These are phyloP conservation scores for Lasioglossum zephyrum DNA, from an alignment of 2,888 invertebrate genomes.

Conservation along the genomic window DNA sequence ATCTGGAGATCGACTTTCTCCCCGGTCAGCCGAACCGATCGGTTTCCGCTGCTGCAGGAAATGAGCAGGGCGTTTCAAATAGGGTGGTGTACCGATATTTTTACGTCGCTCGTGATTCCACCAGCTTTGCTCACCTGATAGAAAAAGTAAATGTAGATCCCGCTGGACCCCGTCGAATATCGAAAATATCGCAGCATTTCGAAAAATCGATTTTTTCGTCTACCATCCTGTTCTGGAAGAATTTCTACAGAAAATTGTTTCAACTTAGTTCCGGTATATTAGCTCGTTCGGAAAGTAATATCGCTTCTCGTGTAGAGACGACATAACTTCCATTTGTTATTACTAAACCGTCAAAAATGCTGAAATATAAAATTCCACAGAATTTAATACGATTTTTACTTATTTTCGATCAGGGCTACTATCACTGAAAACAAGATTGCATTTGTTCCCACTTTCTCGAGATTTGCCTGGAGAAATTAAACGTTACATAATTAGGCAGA, in stretches of 20 bases:
- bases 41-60: slow-evolving; percentile 36
- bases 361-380: too few species aligned
- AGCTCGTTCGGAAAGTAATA: too few species aligned
- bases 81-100: neutral
- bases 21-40: slow-evolving; percentile 32
- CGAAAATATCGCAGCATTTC: neutral
- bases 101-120: neutral
- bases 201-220: neutral
- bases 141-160: neutral
- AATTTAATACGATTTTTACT: too few species aligned
- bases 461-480: too few species aligned
- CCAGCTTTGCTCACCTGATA: neutral
- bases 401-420: too few species aligned
- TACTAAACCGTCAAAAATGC: too few species aligned
- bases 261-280: neutral
- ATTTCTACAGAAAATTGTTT: neutral
- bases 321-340: too few species aligned
- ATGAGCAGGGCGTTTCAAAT: neutral
- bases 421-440: too few species aligned
- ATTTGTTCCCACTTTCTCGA: too few species aligned
- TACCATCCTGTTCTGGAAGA: neutral
- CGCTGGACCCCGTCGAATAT: neutral
- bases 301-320: too few species aligned
- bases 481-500: too few species aligned
- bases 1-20: slow-evolving; percentile 34